phyloP scores from a whole-genome alignment of 2,113 vertebrate genomes.

The Triplophysa siluroides region DNA sequence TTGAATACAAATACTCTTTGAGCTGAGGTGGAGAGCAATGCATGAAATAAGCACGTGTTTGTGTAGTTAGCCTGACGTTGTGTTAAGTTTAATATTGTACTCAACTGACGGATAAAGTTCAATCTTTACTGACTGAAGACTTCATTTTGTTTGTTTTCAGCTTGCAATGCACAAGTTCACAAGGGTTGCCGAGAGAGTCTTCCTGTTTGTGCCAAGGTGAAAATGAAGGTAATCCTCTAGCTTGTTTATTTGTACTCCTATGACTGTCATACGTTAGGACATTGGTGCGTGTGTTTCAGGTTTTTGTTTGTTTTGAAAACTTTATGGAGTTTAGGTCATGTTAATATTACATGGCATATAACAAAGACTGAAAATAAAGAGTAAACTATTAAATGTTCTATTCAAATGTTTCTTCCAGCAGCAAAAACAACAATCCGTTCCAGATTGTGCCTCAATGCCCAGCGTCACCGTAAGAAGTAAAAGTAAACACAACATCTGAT shows the following conservation, averaged over 20 bases:
- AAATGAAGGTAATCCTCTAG: constrained; percentile 40
- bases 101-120: neutral
- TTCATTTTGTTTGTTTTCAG: constrained; percentile 27
- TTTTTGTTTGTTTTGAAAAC: too few relatives aligned
- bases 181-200: constrained; percentile 45
- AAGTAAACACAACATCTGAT: constrained; percentile 68
- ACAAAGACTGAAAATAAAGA: too few relatives aligned
- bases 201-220: constrained; percentile 41
- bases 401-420: constrained; percentile 57
- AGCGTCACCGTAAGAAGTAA: constrained; percentile 80
- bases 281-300: neutral
- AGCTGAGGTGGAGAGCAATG: neutral
- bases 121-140: neutral
- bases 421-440: constrained; percentile 74
- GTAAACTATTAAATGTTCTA: too few relatives aligned
- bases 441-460: constrained; percentile 75
- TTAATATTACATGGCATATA: too few relatives aligned
- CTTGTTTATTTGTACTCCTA: neutral
- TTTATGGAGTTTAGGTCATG: too few relatives aligned
- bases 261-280: neutral
- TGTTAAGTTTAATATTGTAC: neutral
- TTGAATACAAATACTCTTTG: neutral
- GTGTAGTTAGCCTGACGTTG: neutral
- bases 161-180: constrained; percentile 37
- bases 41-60: too few relatives aligned